phyloP scores from a whole-genome alignment of 2,113 vertebrate genomes.

The Dendropsophus ebraccatus region DNA sequence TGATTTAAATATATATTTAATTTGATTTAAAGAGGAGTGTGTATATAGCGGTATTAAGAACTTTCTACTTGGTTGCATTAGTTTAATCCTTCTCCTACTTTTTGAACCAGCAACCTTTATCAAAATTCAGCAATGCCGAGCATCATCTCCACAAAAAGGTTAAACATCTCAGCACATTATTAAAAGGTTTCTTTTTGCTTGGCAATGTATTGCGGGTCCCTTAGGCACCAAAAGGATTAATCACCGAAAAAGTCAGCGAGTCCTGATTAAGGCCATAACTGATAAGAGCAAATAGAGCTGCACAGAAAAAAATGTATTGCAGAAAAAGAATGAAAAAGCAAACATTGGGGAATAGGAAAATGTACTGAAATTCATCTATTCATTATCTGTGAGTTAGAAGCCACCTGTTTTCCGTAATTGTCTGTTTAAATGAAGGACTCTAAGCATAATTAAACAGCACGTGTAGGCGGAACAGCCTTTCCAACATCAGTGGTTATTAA shows the following conservation, averaged over 20 bases:
- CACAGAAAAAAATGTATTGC: constrained; percentile 46
- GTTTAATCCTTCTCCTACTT: constrained; percentile 5
- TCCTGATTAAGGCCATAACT: constrained; percentile 58
- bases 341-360: constrained; percentile 63
- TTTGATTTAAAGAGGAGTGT: background rate
- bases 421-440: constrained; percentile 71
- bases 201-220: constrained; percentile 52
- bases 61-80: background rate
- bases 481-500: constrained; percentile 77
- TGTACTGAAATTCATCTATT: constrained; percentile 64
- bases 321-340: constrained; percentile 28
- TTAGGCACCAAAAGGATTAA: constrained; percentile 52
- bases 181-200: constrained; percentile 54
- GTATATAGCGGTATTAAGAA: background rate
- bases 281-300: constrained; percentile 57
- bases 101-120: constrained; percentile 16
- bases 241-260: constrained; percentile 52
- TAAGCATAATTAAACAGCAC: constrained; percentile 78
- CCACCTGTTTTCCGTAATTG: constrained; percentile 74
- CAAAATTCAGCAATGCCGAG: constrained; percentile 8
- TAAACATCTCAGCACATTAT: constrained; percentile 44
- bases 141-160: constrained; percentile 24
- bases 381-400: constrained; percentile 72
- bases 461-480: constrained; percentile 76
- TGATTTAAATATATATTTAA: background rate